A percentile compares a stretch with the other conserved stretches of the same genome.
Conservation (phyloP, 2,888 invertebrate species). For the Perithous albicinctus region DNA sequence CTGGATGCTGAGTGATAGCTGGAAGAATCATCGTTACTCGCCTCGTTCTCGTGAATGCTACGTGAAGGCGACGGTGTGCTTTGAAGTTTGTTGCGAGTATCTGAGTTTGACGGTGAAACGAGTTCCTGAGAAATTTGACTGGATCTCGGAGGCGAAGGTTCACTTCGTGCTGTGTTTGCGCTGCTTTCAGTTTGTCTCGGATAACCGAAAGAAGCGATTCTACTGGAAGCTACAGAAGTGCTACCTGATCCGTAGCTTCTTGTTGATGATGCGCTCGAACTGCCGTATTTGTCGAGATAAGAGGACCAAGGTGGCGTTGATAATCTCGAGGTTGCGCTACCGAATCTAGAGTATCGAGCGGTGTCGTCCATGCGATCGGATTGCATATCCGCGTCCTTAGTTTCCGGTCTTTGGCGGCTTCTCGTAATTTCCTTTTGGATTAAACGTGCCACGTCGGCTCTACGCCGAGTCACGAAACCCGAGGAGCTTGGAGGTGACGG, state of each 20-base stretch:
- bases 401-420: conserved; percentile 86
- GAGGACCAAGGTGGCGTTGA: conserved; percentile 88
- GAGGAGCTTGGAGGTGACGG: conserved; percentile 89
- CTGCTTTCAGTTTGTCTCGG: conserved; percentile 75
- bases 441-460: conserved; percentile 90
- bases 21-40: conserved; percentile 51
- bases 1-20: conserved; percentile 43
- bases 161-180: conserved; percentile 5
- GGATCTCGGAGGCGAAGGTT: conserved; percentile 43
- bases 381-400: conserved; percentile 90
- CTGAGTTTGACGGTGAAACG: not conserved
- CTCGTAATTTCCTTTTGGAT: conserved; percentile 90
- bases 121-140: conserved; percentile 7
- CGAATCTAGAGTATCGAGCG: conserved; percentile 88
- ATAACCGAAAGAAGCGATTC: conserved; percentile 79
- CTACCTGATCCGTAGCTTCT: conserved; percentile 64
- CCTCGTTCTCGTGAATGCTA: conserved; percentile 44
- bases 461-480: conserved; percentile 87
- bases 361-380: conserved; percentile 90
- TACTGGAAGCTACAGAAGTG: conserved; percentile 70
- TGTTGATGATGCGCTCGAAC: conserved; percentile 70
- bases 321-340: conserved; percentile 86
- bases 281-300: conserved; percentile 85
- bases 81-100: conserved; percentile 37
- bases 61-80: conserved; percentile 42